These are phyloP conservation scores for Hermetia illucens DNA, from an alignment of 1,140 invertebrate species.

Conservation along the genomic window DNA sequence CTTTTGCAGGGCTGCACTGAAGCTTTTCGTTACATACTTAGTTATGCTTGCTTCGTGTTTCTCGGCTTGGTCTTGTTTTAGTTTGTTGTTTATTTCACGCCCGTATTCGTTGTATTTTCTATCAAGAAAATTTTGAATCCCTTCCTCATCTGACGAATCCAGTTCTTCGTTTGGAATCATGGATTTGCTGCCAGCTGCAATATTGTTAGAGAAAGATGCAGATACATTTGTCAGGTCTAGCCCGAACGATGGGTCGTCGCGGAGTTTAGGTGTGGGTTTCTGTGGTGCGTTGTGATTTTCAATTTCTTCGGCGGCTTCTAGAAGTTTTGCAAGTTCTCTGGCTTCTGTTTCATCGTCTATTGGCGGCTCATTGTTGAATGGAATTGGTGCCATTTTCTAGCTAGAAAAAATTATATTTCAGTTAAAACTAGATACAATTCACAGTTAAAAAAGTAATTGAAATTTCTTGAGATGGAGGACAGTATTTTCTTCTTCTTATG, in stretches of 20 bases:
- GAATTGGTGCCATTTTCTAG: not conserved
- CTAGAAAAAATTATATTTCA: too few species aligned
- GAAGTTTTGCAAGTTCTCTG: not conserved
- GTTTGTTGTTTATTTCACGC: constrained; percentile 43
- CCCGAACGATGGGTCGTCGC: constrained; percentile 22
- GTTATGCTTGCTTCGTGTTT: constrained; percentile 29
- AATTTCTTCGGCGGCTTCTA: not conserved
- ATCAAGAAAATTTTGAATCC: constrained; percentile 52
- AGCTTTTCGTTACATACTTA: constrained; percentile 28
- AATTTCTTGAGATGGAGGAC: too few species aligned
- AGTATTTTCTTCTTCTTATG: too few species aligned
- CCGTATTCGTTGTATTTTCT: constrained; percentile 56
- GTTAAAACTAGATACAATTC: too few species aligned
- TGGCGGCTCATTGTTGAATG: not conserved
- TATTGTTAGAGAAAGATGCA: not conserved
- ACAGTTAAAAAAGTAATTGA: too few species aligned
- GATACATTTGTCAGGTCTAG: constrained; percentile 15
- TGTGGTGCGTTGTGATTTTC: not conserved
- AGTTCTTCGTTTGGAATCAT: constrained; percentile 14
- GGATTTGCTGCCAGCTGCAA: not conserved
- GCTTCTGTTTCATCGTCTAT: not conserved
- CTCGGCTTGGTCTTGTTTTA: constrained; percentile 36
- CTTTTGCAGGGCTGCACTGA: constrained; percentile 26
- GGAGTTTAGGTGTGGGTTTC: constrained; percentile 11
- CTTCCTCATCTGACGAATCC: constrained; percentile 71